Evolutionary conservation across 2,797 vertebrate genomes (phyloP), one percentile per base, ranked within the genome.

Genomic region (Manis pentadactyla): DNA sequence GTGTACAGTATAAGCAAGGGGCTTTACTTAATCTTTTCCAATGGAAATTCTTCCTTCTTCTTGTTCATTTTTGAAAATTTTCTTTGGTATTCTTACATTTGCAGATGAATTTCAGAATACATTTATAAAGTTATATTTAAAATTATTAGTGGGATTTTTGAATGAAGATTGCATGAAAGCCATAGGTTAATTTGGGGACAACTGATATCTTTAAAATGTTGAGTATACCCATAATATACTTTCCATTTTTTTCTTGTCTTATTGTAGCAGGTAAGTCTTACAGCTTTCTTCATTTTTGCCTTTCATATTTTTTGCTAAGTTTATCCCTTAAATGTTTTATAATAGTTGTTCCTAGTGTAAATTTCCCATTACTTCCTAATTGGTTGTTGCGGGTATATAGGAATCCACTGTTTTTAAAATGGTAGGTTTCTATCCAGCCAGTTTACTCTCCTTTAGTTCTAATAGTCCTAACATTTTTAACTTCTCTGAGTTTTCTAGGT

Each of bases 401-500:
- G n/a, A 94, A 61, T 53, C 55, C 68, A 25, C 61, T 42, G 11
- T 39, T 37, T 90, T 84, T 83, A 53, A 95, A 53, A 93, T 39
- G 55, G 82, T 88, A 71, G 25, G 39, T 59, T 95, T 91, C n/a
- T 31, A 75, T 46, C 29, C 49, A 74, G 63, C 25, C 15, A 46
- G 25, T 77, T 63, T 37, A 81, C 27, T 74, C 66, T 55, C 21
- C 61, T 49, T 55, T 74, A 63, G 27, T 93, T 87, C 55, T 71
- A 92, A 59, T 39, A 39, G 59, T 73, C 78, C 39, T 25, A 82
- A 49, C 9, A 75, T 55, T 53, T 91, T 46, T 85, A 84, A 83
- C 37, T 82, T 84, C n/a, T 85, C 83, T 82, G 39, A n/a, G 79
- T 42, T 57, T 95, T 83, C 78, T 82, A 59, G 27, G 42, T 63